Base-by-base conservation (phyloP, 92 coral and sea anemone species). In the Plumapathes pennacea region DNA sequence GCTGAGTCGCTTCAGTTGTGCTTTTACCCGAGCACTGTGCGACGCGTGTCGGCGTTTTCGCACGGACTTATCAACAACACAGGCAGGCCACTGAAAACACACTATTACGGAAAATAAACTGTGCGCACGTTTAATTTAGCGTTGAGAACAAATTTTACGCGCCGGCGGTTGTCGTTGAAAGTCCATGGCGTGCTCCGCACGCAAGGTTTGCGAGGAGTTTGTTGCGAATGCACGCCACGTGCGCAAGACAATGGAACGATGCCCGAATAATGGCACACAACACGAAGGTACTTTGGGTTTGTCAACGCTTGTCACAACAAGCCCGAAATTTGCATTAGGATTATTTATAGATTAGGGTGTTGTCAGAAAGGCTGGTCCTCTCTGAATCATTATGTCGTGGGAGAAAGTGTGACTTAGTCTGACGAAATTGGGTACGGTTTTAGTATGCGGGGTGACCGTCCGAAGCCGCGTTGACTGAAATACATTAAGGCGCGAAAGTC, bases 191-290 rank as follows among this genome's bases (percentile, higher is more conserved):
- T 12, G 18, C 15, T 34, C 68, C n/a, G 27, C 48, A 15, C 49
- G 56, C 21, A 34, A 26, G 38, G 46, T 34, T 78, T 46, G 18
- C 28, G 40, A 40, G 36, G 71, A 44, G 61, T 71, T 78, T 73
- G 72, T 77, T 67, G 72, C 69, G 60, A 74, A 74, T 86, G 78
- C 83, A 69, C 74, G 94, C 98, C 98, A 92, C 98, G 98, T 92
- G 98, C 87, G 72, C 25, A 22, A 38, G 56, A 92, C 98, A 92
- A 92, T 88, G 60, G 89, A 32, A 43, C 67, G 42, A 55, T 76
- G 98, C 80, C 80, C 84, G 54, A 33, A 68, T 88, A 91, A 91
- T 92, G 83, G 84, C 57, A 37, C 60, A 64, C 74, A 69, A 70
- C 89, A 64, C 80, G 25, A 71, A 70, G 62, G 45, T 67, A 75